phyloP scores from a whole-genome alignment of 2,888 invertebrate genomes.

The Lamellibrachia satsuma region DNA sequence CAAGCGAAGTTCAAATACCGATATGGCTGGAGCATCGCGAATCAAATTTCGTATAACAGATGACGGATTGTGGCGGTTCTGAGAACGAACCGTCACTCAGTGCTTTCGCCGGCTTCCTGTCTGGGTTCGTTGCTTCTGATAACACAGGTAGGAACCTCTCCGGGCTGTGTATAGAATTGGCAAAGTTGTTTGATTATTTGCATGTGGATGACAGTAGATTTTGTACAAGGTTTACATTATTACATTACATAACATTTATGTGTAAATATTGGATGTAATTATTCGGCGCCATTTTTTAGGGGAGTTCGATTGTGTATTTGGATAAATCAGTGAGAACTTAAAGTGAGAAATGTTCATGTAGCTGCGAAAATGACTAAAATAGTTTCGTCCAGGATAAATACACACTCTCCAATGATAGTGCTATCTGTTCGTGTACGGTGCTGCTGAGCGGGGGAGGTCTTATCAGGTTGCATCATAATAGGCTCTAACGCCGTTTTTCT shows the following conservation, averaged over 20 bases:
- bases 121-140: background rate
- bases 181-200: too few relatives aligned
- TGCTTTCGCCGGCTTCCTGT: background rate
- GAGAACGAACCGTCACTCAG: background rate
- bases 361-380: background rate
- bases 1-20: background rate
- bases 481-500: background rate
- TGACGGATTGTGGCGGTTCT: background rate
- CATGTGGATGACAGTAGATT: too few relatives aligned
- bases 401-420: background rate
- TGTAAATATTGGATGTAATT: background rate
- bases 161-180: too few relatives aligned
- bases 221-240: background rate
- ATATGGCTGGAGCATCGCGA: background rate
- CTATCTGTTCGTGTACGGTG: background rate
- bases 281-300: background rate
- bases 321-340: too few relatives aligned
- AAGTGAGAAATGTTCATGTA: background rate
- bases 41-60: background rate
- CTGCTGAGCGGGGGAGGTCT: background rate
- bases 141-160: background rate
- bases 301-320: background rate
- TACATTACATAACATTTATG: background rate
- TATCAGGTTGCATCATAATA: conserved; percentile 4
- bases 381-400: background rate